A percentile compares a stretch with the other conserved stretches of the same genome.
Evolutionary conservation across 1,140 invertebrate species (phyloP).

Genomic region (Calliopsis andreniformis): DNA sequence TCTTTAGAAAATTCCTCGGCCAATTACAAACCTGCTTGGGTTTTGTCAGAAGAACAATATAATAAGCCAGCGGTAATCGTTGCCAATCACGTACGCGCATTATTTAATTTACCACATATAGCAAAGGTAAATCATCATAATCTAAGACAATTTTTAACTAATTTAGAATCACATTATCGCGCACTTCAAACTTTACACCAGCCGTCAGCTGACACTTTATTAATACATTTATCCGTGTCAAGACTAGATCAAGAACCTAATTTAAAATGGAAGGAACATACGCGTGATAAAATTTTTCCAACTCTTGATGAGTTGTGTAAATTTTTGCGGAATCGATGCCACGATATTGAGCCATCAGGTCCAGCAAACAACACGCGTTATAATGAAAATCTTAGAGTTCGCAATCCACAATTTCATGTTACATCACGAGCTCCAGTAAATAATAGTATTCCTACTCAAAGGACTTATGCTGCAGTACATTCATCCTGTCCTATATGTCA

Average conservation of each 20-base stretch:
- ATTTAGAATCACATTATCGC: constrained; percentile 54
- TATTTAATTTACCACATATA: constrained; percentile 53
- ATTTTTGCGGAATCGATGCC: too few relatives aligned
- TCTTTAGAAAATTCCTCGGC: constrained; percentile 29
- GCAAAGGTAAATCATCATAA: constrained; percentile 42
- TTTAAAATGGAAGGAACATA: neutral
- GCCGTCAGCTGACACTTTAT: neutral
- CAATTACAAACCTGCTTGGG: constrained; percentile 57
- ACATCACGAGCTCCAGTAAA: neutral
- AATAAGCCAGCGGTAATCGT: constrained; percentile 62
- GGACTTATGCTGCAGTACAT: too few relatives aligned
- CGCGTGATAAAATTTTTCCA: neutral
- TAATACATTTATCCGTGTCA: neutral
- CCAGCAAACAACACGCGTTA: neutral
- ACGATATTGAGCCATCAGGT: neutral
- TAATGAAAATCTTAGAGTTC: too few relatives aligned
- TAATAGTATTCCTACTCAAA: too few relatives aligned
- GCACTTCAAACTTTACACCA: constrained; percentile 48
- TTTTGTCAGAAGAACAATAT: constrained; percentile 51
- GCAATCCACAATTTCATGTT: too few relatives aligned
- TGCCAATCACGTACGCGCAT: constrained; percentile 58
- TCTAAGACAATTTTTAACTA: constrained; percentile 52
- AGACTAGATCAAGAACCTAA: neutral
- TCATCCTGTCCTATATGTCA: constrained; percentile 37
- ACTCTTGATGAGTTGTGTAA: too few relatives aligned